Percentiles rank a stretch among this genome's conserved stretches.
Evolutionary conservation across 2,113 vertebrate species (phyloP).

Genomic region (Calcarius ornatus): DNA sequence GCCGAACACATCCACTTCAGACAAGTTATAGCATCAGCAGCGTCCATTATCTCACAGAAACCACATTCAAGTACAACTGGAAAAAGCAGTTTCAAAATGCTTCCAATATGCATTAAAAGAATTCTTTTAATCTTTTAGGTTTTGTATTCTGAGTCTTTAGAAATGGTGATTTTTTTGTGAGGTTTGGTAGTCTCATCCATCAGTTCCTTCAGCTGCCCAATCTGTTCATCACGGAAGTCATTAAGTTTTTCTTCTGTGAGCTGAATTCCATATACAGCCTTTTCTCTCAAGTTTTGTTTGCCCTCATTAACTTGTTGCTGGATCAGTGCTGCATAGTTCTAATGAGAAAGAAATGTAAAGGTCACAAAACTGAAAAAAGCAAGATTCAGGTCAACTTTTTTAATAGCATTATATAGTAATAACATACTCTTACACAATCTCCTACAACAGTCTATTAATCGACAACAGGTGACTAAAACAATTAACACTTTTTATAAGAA

Average conservation of each 20-base stretch:
- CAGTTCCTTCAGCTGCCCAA: slow-evolving; percentile 88
- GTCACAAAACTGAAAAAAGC: neutral
- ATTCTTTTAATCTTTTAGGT: neutral
- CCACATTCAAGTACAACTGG: neutral
- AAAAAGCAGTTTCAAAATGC: neutral
- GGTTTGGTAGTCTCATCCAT: slow-evolving; percentile 90
- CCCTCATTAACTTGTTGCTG: slow-evolving; percentile 77
- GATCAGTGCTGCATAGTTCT: slow-evolving; percentile 74
- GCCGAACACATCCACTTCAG: neutral
- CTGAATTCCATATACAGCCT: slow-evolving; percentile 70
- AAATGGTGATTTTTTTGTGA: slow-evolving; percentile 76
- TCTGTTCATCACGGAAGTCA: slow-evolving; percentile 84
- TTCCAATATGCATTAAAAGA: neutral
- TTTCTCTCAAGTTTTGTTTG: slow-evolving; percentile 2
- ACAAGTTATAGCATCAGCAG: neutral
- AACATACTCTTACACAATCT: neutral
- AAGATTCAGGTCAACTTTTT: neutral
- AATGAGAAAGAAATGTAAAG: neutral
- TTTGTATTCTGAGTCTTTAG: slow-evolving; percentile 65
- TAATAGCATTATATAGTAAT: neutral
- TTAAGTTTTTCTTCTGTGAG: slow-evolving; percentile 80
- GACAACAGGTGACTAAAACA: neutral
- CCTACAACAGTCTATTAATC: neutral
- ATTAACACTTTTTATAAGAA: neutral
- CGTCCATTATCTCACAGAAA: neutral